A percentile compares a stretch with the other conserved stretches of the same genome.
Evolutionary conservation across 1,140 invertebrate species (phyloP).

Genomic region (Dolichoris vasculosae): DNA sequence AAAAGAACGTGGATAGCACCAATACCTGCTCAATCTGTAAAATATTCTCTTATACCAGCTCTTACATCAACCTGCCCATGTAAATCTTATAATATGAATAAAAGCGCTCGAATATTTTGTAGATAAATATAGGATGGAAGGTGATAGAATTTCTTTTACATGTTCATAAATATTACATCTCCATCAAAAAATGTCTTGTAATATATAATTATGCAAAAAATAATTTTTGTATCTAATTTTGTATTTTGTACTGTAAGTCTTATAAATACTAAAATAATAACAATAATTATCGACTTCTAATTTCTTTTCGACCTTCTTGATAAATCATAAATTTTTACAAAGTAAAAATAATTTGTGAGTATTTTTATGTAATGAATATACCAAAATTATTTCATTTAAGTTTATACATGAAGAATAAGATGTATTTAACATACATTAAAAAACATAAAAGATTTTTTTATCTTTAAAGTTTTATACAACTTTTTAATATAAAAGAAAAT

Average conservation of each 20-base stretch:
- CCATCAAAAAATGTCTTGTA: conserved; percentile 39
- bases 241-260: conserved; percentile 32
- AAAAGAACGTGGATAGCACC: conserved; percentile 69
- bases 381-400: no score
- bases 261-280: conserved; percentile 47
- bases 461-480: no score
- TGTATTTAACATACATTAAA: no score
- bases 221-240: conserved; percentile 34
- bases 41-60: conserved; percentile 66
- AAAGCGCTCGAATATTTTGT: conserved; percentile 65
- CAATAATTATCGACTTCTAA: background rate
- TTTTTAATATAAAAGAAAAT: no score
- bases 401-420: no score
- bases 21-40: conserved; percentile 64
- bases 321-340: no score
- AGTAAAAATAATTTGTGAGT: no score
- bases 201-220: conserved; percentile 50
- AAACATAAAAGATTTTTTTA: no score
- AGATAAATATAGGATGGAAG: conserved; percentile 42
- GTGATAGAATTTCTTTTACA: background rate
- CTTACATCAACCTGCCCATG: conserved; percentile 66
- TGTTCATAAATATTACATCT: background rate
- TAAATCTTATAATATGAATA: conserved; percentile 65
- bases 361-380: no score
- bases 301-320: background rate